Percentiles rank a stretch among this genome's conserved stretches.
phyloP scores from a whole-genome alignment of 2,797 vertebrate species.

The Tamandua tetradactyla region DNA sequence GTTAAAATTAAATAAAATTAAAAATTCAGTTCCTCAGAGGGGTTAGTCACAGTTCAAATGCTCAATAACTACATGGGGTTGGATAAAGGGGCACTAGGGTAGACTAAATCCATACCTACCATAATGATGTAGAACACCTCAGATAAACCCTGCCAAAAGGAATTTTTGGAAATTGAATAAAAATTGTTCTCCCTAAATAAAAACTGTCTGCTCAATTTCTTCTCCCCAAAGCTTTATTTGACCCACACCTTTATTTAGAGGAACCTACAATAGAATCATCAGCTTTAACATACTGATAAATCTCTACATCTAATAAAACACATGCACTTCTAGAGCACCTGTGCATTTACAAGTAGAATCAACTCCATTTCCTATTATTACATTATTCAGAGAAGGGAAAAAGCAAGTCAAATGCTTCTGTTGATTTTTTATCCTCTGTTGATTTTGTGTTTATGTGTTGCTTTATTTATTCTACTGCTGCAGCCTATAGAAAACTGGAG shows the following conservation, averaged over 20 bases:
- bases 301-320: slow-evolving; percentile 11
- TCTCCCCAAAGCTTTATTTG: neutral
- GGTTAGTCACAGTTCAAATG: neutral
- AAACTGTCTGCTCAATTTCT: neutral
- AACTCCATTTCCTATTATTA: neutral
- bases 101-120: neutral
- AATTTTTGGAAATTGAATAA: neutral
- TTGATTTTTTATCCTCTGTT: neutral
- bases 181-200: slow-evolving; percentile 43
- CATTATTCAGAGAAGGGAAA: neutral
- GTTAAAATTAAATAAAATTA: neutral
- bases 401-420: slow-evolving; percentile 4
- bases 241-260: neutral
- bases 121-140: neutral
- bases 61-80: neutral
- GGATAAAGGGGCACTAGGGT: neutral
- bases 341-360: slow-evolving; percentile 2
- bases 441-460: neutral
- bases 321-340: neutral
- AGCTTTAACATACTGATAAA: neutral
- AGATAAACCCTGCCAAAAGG: neutral
- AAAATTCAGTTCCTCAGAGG: neutral
- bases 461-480: neutral
- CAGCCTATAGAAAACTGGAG: neutral
- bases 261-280: neutral